These are phyloP conservation scores for Moxostoma hubbsi DNA, from an alignment of 2,797 vertebrate genomes.

Conservation along the genomic window DNA sequence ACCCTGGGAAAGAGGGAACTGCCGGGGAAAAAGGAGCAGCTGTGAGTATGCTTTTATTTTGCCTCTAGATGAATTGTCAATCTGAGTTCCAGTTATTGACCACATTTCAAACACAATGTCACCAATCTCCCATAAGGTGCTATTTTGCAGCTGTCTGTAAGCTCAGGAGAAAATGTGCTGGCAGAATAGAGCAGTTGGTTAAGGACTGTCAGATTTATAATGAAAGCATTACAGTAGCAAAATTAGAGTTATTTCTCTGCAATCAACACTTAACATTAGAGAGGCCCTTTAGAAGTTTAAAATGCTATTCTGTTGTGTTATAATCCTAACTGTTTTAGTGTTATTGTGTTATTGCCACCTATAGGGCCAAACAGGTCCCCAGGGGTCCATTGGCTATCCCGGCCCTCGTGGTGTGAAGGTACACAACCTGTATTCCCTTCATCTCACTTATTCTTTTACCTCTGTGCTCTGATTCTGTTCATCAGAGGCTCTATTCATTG, in stretches of 20 bases:
- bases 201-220: not conserved
- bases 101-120: slow-evolving; percentile 31
- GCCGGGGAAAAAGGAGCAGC: slow-evolving; percentile 90
- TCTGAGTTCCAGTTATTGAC: slow-evolving; percentile 15
- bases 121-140: slow-evolving; percentile 12
- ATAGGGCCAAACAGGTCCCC: slow-evolving; percentile 89
- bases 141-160: slow-evolving; percentile 24
- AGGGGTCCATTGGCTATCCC: slow-evolving; percentile 95
- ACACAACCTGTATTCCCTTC: slow-evolving; percentile 45
- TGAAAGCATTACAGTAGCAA: not conserved
- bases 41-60: slow-evolving; percentile 74
- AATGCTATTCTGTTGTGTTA: not conserved
- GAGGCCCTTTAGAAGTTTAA: not conserved
- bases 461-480: slow-evolving; percentile 1
- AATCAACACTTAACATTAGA: slow-evolving; percentile 22
- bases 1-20: slow-evolving; percentile 97
- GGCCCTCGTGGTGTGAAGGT: slow-evolving; percentile 98
- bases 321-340: not conserved
- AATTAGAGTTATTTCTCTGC: slow-evolving; percentile 16
- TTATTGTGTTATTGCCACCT: slow-evolving; percentile 49
- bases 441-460: not conserved
- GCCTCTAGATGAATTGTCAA: slow-evolving; percentile 24
- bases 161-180: not conserved
- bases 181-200: not conserved
- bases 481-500: slow-evolving; percentile 11